phyloP scores from a whole-genome alignment of 2,113 vertebrate genomes.

The Furnarius figulus region DNA sequence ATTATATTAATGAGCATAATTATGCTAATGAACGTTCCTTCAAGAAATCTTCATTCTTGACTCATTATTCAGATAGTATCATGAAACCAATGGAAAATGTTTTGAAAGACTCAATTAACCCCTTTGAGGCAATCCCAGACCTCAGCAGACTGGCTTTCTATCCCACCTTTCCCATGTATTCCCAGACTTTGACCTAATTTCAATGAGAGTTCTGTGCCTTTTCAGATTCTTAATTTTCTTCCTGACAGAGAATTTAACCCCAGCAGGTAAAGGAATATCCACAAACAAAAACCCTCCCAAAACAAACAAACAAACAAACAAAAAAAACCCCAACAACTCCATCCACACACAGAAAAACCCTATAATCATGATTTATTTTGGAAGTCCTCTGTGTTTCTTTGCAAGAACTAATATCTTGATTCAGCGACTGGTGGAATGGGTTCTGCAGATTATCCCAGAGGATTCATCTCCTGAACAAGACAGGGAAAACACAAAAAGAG shows the following conservation, averaged over 20 bases:
- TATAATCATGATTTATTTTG: not conserved
- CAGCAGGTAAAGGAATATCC: not conserved
- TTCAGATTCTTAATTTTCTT: not conserved
- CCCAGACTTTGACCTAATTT: not conserved
- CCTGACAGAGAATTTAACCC: not conserved
- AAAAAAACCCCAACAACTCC: no score
- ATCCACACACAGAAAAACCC: not conserved
- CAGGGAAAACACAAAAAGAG: not conserved
- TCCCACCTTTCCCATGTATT: not conserved
- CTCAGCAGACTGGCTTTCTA: not conserved
- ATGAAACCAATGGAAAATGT: constrained; percentile 6
- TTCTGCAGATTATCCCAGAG: not conserved
- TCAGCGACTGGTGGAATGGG: not conserved
- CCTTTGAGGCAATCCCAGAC: not conserved
- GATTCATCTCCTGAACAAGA: not conserved
- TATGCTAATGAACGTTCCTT: constrained; percentile 40
- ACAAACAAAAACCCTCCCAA: no score
- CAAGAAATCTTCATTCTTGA: constrained; percentile 18
- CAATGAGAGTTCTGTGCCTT: not conserved
- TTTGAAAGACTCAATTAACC: constrained; percentile 18
- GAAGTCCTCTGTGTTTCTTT: not conserved
- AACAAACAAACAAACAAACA: accelerated
- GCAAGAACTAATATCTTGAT: not conserved
- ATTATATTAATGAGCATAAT: constrained; percentile 42
- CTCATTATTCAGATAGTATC: not conserved